Conservation (phyloP, 2,113 vertebrate species). For the Lamprotornis superbus region DNA sequence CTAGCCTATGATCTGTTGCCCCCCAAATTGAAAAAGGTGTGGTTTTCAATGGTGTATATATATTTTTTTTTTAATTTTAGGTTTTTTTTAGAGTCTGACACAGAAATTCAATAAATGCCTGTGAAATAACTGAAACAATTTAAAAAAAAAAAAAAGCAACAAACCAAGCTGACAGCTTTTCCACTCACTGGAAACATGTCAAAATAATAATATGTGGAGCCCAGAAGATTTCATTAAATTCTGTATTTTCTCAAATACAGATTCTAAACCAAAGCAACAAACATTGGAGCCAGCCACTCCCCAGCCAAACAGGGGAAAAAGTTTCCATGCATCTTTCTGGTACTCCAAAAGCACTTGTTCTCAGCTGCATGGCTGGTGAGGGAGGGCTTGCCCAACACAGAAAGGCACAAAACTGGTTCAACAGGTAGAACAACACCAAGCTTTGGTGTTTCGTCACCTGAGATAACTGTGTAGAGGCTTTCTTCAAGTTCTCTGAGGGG, state of each 20-base stretch:
- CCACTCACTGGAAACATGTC: not conserved
- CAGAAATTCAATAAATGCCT: not conserved
- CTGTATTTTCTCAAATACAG: not conserved
- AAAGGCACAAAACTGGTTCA: conserved; percentile 14
- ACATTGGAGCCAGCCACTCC: not conserved
- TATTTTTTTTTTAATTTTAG: too few species aligned
- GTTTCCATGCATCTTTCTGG: not conserved
- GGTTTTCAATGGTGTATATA: not conserved
- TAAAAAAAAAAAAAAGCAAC: not conserved
- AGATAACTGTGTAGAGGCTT: not conserved
- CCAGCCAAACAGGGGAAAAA: not conserved
- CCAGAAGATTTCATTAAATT: not conserved
- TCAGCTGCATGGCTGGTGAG: not conserved
- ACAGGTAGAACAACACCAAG: not conserved
- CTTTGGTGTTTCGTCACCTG: not conserved
- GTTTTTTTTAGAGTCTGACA: not conserved
- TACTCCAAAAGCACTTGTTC: not conserved
- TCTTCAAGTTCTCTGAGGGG: not conserved
- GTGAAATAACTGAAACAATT: not conserved
- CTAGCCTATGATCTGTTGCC: not conserved
- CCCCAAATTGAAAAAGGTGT: not conserved
- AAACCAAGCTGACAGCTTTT: not conserved
- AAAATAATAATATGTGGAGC: not conserved
- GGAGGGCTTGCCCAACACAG: not conserved
- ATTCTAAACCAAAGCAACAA: not conserved